A percentile compares a stretch with the other conserved stretches of the same genome.
Evolutionary conservation across 2,113 vertebrate species (phyloP).

Genomic region (Greenwoodochromis staneri): DNA sequence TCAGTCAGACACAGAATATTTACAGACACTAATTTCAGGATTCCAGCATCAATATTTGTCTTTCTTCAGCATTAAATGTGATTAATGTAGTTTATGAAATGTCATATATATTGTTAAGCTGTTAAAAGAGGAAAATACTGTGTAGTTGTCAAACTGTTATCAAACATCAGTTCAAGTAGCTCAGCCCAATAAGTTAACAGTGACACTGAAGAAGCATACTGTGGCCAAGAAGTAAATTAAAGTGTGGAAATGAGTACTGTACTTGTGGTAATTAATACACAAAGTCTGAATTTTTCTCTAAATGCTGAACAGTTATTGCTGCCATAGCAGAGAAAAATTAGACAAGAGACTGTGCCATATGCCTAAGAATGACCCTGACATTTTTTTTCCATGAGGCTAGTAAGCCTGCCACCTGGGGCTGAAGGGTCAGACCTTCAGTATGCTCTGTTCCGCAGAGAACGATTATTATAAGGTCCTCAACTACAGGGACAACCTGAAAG

Average conservation of each 20-base stretch:
- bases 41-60: neutral
- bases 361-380: neutral
- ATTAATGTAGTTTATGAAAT: neutral
- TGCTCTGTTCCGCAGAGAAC: neutral
- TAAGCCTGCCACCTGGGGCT: neutral
- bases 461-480: neutral
- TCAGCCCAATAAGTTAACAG: neutral
- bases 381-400: neutral
- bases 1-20: neutral
- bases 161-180: neutral
- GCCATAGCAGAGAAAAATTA: neutral
- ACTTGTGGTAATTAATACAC: neutral
- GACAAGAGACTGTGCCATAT: accelerated
- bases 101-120: neutral
- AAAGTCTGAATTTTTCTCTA: neutral
- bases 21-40: neutral
- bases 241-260: neutral
- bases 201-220: neutral
- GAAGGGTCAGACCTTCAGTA: neutral
- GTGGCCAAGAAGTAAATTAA: neutral
- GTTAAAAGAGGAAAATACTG: neutral
- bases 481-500: neutral
- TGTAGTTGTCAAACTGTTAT: neutral
- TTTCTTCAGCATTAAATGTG: neutral
- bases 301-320: neutral